These are phyloP conservation scores for Chymomyza procnemis DNA, from an alignment of 2,888 invertebrate species.

Conservation along the genomic window DNA sequence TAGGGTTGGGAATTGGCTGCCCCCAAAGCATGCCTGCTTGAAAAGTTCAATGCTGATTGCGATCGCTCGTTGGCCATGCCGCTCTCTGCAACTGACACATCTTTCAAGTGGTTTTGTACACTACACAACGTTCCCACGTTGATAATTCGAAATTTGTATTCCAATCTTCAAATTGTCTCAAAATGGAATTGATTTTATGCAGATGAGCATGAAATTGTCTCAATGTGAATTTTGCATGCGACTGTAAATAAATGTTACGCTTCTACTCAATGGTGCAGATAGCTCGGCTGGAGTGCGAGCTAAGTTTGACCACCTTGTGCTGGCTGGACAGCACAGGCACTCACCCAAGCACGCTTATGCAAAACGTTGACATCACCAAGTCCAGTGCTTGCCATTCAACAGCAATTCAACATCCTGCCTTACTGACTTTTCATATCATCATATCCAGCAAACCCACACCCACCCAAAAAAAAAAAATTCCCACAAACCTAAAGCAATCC, in stretches of 20 bases:
- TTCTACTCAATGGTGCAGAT: background rate
- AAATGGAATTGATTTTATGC: conserved; percentile 79
- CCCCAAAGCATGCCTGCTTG: conserved; percentile 2
- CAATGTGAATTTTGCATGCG: conserved; percentile 68
- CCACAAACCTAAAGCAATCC: too few species aligned
- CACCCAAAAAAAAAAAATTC: background rate
- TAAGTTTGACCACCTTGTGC: background rate
- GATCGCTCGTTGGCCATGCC: conserved; percentile 45
- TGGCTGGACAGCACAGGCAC: background rate
- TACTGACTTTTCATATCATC: conserved; percentile 35
- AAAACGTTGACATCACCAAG: conserved; percentile 1
- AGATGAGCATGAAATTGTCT: conserved; percentile 79
- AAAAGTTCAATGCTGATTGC: conserved; percentile 67
- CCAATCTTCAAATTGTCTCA: conserved; percentile 79
- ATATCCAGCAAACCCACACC: conserved; percentile 13
- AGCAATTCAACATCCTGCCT: conserved; percentile 39
- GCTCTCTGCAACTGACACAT: conserved; percentile 7
- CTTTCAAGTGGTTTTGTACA: conserved; percentile 15
- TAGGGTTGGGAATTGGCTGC: conserved; percentile 7
- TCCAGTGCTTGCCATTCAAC: conserved; percentile 13
- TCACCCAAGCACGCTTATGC: conserved; percentile 10
- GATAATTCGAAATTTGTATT: conserved; percentile 78
- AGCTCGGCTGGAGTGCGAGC: conserved; percentile 2
- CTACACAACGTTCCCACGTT: conserved; percentile 64
- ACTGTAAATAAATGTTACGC: conserved; percentile 69